Conservation (phyloP, 2,797 vertebrate species). For the Sebastes kiyomatsui region DNA sequence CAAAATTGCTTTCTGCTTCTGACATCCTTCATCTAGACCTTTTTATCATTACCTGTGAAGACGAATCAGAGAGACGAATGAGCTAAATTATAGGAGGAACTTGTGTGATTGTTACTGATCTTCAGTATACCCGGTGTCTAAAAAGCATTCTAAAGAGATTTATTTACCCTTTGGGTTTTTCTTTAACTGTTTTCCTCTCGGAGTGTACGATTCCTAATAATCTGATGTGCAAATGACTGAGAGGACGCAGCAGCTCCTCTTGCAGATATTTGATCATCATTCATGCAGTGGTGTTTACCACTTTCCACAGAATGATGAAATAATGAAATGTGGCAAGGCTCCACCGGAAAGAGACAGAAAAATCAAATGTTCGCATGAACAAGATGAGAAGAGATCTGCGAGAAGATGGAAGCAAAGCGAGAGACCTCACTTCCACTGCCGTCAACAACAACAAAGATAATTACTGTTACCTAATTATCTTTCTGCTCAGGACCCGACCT, state of each 20-base stretch:
- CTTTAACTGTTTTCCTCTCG: neutral
- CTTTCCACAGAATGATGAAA: conserved; percentile 25
- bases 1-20: conserved; percentile 52
- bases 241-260: conserved; percentile 8
- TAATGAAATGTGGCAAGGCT: conserved; percentile 34
- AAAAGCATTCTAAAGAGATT: conserved; percentile 18
- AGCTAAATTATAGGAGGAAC: conserved; percentile 23
- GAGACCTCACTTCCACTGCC: conserved; percentile 31
- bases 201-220: neutral
- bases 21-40: conserved; percentile 32
- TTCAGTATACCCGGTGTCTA: conserved; percentile 2
- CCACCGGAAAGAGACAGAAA: conserved; percentile 3
- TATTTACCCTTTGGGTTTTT: conserved; percentile 2
- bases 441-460: conserved; percentile 54
- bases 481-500: conserved; percentile 44
- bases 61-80: conserved; percentile 21
- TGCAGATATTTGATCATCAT: conserved; percentile 43
- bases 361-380: conserved; percentile 22
- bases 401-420: conserved; percentile 18
- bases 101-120: conserved; percentile 31
- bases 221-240: conserved; percentile 15
- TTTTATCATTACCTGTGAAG: conserved; percentile 37
- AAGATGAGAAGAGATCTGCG: conserved; percentile 29
- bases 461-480: conserved; percentile 64
- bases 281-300: conserved; percentile 43